These are phyloP conservation scores for Carlito syrichta DNA, from an alignment of 2,113 vertebrate species.

Conservation along the genomic window DNA sequence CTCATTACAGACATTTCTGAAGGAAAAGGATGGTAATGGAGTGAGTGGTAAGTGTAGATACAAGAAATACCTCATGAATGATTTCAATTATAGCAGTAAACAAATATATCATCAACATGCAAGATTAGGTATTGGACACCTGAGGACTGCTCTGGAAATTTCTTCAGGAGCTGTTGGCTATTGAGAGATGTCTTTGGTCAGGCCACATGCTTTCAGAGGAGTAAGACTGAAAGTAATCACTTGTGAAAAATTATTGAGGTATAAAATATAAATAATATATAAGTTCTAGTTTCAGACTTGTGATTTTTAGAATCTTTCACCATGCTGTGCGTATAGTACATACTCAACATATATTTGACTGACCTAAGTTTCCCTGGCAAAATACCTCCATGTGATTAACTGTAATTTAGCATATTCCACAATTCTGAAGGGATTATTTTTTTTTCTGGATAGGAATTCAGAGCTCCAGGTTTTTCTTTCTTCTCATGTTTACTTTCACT, in stretches of 20 bases:
- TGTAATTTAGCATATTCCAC: not conserved
- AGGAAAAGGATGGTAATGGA: not conserved
- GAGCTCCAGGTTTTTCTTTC: not conserved
- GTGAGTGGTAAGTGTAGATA: not conserved
- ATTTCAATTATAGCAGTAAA: not conserved
- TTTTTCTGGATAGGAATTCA: not conserved
- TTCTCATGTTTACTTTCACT: not conserved
- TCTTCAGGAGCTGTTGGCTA: not conserved
- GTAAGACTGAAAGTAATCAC: not conserved
- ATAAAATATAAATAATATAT: not conserved
- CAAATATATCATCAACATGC: not conserved
- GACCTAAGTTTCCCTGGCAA: not conserved
- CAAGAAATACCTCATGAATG: not conserved
- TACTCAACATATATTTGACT: not conserved
- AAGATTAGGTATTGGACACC: not conserved
- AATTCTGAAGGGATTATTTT: not conserved
- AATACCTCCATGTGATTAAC: not conserved
- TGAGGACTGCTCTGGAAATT: not conserved
- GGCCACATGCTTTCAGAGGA: not conserved
- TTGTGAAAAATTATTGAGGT: not conserved
- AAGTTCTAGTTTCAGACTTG: not conserved
- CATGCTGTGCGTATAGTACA: accelerated
- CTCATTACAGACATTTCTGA: not conserved
- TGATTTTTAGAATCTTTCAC: not conserved
- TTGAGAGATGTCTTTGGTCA: not conserved